Evolutionary conservation across 2,113 vertebrate species (phyloP).

Genomic region (Etia nguti): DNA sequence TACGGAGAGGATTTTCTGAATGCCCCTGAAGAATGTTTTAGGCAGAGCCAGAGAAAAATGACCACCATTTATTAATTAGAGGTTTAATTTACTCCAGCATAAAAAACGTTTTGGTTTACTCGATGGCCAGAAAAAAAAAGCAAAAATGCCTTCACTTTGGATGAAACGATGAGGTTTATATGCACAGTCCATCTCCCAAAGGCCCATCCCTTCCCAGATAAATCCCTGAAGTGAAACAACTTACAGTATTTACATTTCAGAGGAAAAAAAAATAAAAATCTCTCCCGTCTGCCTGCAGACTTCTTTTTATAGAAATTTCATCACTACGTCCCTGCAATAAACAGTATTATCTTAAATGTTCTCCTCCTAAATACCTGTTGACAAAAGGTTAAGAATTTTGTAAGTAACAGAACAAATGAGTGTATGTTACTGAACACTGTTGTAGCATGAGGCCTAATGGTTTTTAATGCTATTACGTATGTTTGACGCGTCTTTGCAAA

Average conservation of each 20-base stretch:
- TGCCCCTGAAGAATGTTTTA: background rate
- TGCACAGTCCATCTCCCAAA: background rate
- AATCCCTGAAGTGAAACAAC: background rate
- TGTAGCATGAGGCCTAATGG: background rate
- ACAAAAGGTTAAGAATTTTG: background rate
- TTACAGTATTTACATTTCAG: background rate
- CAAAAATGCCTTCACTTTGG: background rate
- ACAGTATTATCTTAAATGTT: background rate
- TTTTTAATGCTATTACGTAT: background rate
- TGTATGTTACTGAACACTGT: background rate
- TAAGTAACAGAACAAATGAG: background rate
- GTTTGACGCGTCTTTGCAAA: background rate
- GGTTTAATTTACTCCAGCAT: background rate
- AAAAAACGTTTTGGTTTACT: background rate
- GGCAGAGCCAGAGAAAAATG: background rate
- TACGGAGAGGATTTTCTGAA: background rate
- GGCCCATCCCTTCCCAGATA: background rate
- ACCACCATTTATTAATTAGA: background rate
- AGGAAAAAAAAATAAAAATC: background rate
- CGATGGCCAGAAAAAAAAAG: background rate
- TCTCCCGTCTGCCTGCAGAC: background rate
- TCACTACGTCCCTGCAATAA: rapidly evolving
- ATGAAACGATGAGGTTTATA: background rate
- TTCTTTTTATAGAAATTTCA: background rate
- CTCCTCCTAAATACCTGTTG: background rate